Base-by-base conservation (phyloP, 2,797 vertebrate species). In the Parauchenoglanis ngamensis region DNA sequence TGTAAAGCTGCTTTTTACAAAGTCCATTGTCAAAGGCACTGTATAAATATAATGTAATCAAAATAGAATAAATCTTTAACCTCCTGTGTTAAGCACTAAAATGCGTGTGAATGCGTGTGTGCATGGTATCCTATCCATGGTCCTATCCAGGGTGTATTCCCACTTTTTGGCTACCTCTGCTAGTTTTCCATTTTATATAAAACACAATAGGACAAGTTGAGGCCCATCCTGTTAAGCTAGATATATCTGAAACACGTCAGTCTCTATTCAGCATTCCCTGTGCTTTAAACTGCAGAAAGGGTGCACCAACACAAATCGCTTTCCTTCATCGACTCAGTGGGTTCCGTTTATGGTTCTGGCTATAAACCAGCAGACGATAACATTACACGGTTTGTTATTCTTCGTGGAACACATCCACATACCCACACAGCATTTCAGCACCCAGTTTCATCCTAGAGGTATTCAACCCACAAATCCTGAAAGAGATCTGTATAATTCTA, bases 401-500 rank as follows among this genome's bases (percentile, higher is more conserved):
- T n/a, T 68, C 72, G 17, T 40, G 35, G 40, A 63, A 57, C 35
- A 68, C 68, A 59, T 44, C 15, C 78, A 80, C 76, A 86, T 12
- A 28, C 65, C 78, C 73, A 77, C 75, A 56, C 85, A 83, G 3
- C 4, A 65, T 87, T 85, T 87, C 75, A 81, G 28, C 75, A 88
- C 86, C 67, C 65, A 12, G 67, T 84, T 87, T 90, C 86, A 78
- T 40, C 59, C 70, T 44, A 70, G 44, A 12, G 78, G 76, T 86
- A 67, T 84, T 87, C 49, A 87, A 87, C 84, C 86, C 44, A 63
- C 40, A 63, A 79, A 77, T 57, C 85, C 79, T 89, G 90, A 89
- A 80, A 92, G 85, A 92, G 83, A 87, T 85, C 61, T 54, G 44
- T 83, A 88, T 90, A 86, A 65, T 88, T 87, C 44, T 86, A 46